Percentiles rank a stretch among this genome's conserved stretches.
Conservation (phyloP, 2,888 invertebrate genomes). For the Ypsolopha scabrella region DNA sequence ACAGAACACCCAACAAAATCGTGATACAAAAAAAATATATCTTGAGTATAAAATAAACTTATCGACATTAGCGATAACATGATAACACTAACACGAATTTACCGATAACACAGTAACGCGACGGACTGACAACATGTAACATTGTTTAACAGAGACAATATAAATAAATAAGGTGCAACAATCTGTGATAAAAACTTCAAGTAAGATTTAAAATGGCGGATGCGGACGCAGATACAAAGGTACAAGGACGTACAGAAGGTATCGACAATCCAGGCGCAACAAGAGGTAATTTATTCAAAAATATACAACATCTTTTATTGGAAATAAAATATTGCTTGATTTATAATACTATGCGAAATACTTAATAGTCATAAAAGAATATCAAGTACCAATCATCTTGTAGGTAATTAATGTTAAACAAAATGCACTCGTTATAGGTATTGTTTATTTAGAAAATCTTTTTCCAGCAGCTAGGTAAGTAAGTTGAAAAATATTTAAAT, state of each 20-base stretch:
- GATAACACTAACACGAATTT: slow-evolving; percentile 27
- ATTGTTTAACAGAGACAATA: neutral
- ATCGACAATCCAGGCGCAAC: slow-evolving; percentile 38
- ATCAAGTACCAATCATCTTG: too few relatives aligned
- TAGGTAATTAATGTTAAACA: too few relatives aligned
- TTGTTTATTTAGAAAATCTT: too few relatives aligned
- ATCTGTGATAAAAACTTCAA: neutral
- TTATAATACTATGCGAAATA: too few relatives aligned
- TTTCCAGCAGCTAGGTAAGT: too few relatives aligned
- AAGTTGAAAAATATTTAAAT: too few relatives aligned
- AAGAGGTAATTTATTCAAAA: slow-evolving; percentile 26
- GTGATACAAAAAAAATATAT: too few relatives aligned
- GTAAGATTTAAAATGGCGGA: slow-evolving; percentile 17
- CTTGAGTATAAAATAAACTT: neutral
- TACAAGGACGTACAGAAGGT: slow-evolving; percentile 13
- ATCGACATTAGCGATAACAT: slow-evolving; percentile 25
- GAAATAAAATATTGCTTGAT: too few relatives aligned
- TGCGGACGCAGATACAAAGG: neutral
- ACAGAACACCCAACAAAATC: too few relatives aligned
- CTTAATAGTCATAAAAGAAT: too few relatives aligned
- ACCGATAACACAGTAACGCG: slow-evolving; percentile 32
- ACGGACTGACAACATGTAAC: slow-evolving; percentile 30
- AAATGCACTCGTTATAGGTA: too few relatives aligned
- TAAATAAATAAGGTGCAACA: neutral
- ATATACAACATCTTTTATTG: too few relatives aligned